Conservation (phyloP, 2,797 vertebrate genomes). For the Onychomys torridus region DNA sequence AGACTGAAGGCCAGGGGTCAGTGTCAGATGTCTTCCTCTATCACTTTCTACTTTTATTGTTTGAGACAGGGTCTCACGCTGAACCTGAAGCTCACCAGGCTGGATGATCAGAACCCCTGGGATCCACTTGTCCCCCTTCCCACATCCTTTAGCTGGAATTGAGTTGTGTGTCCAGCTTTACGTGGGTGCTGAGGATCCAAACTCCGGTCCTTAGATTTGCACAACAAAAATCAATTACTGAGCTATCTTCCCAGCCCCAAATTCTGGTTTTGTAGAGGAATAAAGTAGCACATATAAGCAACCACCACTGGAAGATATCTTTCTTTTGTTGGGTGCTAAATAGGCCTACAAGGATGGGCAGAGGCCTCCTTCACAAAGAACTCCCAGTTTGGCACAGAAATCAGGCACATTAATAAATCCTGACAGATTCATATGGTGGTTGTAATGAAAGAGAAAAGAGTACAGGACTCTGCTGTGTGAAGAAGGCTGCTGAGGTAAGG, state of each 20-base stretch:
- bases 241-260: not conserved
- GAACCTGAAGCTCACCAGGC: not conserved
- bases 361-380: not conserved
- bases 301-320: not conserved
- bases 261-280: not conserved
- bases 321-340: not conserved
- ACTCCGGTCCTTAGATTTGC: not conserved
- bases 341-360: not conserved
- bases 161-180: not conserved
- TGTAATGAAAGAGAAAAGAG: not conserved
- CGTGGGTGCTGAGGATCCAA: not conserved
- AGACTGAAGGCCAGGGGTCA: not conserved
- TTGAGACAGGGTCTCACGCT: not conserved
- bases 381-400: not conserved
- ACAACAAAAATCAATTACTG: not conserved
- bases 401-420: not conserved
- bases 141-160: not conserved
- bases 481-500: not conserved
- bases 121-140: not conserved
- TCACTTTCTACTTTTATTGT: not conserved
- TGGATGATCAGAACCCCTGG: not conserved
- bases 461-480: not conserved
- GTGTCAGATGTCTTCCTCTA: not conserved
- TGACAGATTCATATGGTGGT: not conserved
- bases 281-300: not conserved